Evolutionary conservation across 2,888 invertebrate species (phyloP), one percentile per base, ranked within the genome.

Genomic region (Amblyjoppa proteus): DNA sequence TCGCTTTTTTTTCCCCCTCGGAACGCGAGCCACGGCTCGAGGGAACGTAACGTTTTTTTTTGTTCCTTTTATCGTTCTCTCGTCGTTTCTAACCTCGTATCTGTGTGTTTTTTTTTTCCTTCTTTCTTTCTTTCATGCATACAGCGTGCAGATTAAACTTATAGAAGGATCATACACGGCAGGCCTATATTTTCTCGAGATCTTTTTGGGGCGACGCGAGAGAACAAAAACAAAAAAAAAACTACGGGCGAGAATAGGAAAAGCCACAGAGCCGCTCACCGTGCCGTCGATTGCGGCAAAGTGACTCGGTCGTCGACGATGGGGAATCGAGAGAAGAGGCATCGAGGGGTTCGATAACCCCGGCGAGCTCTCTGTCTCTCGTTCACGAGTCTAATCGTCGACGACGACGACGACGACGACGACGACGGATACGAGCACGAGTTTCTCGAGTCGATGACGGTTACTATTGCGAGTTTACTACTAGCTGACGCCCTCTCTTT

Each of bases 261-360:
- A 61, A 74, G 64, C 74, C 66, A 45, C 77, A n/a, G n/a, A 56
- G 73, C 25, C 20, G 66, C 66, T 71, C 75, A 56, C 71, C 64
- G 61, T 64, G 56, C 58, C 58, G 69, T 61, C 56, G 49, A 78
- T 61, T 61, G 61, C 34, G 61, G 31, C 61, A 61, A 61, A 20
- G 20, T 20, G 31, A 31, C n/a, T 13, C n/a, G 31, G 31, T 61
- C 73, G 69, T 74, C 53, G 51, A 80, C 56, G 76, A 80, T 56
- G 75, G 51, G 51, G 81, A 77, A 84, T 85, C 64, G 81, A 78
- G 78, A 9, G 45, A 16, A 56, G 28, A 28, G 25, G 13, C 49
- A 70, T 58, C 58, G 73, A 78, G 45, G 78, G 70, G 85, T 85
- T 85, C 85, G 85, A 85, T 85, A 85, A 85, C 85, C 85, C 76